A percentile compares a stretch with the other conserved stretches of the same genome.
These are phyloP conservation scores for Cataglyphis cursor DNA, from an alignment of 2,888 invertebrate genomes.

Conservation along the genomic window DNA sequence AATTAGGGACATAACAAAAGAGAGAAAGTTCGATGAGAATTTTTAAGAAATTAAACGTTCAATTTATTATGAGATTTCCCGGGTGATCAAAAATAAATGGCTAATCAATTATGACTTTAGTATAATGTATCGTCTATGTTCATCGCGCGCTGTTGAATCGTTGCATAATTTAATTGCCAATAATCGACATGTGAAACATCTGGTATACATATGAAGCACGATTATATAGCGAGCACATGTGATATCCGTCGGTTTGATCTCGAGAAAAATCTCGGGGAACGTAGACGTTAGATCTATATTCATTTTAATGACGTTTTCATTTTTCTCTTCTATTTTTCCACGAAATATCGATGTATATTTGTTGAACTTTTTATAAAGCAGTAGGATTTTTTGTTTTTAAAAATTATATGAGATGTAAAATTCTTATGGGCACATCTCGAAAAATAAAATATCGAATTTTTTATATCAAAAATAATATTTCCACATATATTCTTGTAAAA, in stretches of 20 bases:
- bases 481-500: not conserved
- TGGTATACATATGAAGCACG: not conserved
- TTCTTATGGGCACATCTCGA: not conserved
- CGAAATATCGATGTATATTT: not conserved
- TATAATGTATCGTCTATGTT: not conserved
- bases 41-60: not conserved
- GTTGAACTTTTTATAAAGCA: not conserved
- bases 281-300: not conserved
- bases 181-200: constrained; percentile 37
- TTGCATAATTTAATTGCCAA: constrained; percentile 45
- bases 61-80: not conserved
- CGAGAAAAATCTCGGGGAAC: not conserved
- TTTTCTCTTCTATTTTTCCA: not conserved
- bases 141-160: not conserved
- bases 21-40: not conserved
- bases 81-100: not conserved
- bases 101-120: not conserved
- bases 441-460: not conserved
- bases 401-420: not conserved
- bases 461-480: constrained; percentile 14
- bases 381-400: not conserved
- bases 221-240: not conserved
- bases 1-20: not conserved
- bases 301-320: not conserved
- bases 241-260: not conserved